Base-by-base conservation (phyloP, 2,113 vertebrate species). In the Gymnobelideus leadbeateri region DNA sequence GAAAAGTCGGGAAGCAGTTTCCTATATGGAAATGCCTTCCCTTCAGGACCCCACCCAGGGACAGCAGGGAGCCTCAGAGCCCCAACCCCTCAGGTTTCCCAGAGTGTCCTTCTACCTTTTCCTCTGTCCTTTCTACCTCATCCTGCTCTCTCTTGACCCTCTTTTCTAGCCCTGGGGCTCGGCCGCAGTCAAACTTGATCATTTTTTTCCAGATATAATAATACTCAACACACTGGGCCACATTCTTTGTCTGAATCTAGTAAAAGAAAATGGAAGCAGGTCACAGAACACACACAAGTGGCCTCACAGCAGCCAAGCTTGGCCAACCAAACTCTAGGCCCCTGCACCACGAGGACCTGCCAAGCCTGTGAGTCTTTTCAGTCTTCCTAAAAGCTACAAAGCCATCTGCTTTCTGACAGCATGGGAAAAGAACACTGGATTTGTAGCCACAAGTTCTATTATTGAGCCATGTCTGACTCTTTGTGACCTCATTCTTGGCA, bases 171-270 rank as follows among this genome's bases (percentile, higher is more conserved):
- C 92, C 95, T 0, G 92, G 93, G 49, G 94, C 77, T 90, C 95
- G 94, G 89, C 94, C 53, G 84, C 84, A 97, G 96, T 97, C 97
- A 92, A 99, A 98, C 92, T 97, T 98, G 43, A 98, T 93, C 93
- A 98, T 97, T 94, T 99, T 99, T 96, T 99, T 99, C 98, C 98
- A 98, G 95, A 94, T 97, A 84, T 99, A 99, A 93, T 99, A 99
- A 97, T 99, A 99, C 90, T 99, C 99, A 19, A 99, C 98, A 92
- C 99, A 99, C 96, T 99, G 99, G 57, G 98, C 94, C 46, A 99
- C 98, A 0, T 93, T 99, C 98, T 99, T 99, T 37, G 97, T 98
- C 97, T 98, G 98, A 91, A 99, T 97, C 99, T 99, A 94, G 43
- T 7, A 19, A 3, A 25, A 77, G 95, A 93, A 94, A 93, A 91